phyloP scores from a whole-genome alignment of 1,140 invertebrate species.

The Matsumurasca onukii region DNA sequence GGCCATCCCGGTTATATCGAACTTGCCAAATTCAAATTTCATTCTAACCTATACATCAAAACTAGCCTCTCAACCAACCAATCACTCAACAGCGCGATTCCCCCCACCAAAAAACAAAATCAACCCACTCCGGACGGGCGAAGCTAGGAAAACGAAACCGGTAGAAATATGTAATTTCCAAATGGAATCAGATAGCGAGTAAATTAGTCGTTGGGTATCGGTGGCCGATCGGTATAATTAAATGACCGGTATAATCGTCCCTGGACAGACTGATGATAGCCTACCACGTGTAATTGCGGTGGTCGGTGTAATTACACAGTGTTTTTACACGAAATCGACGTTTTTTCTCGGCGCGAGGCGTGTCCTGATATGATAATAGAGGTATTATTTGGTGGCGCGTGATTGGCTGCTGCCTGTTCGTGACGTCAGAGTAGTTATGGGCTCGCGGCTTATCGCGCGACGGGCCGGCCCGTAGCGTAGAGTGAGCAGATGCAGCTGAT shows the following conservation, averaged over 20 bases:
- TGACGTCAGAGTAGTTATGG: neutral
- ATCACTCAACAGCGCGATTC: too few species aligned
- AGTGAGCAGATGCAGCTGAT: too few species aligned
- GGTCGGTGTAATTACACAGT: slow-evolving; percentile 8
- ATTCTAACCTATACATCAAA: too few species aligned
- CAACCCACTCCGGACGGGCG: too few species aligned
- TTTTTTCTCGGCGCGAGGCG: slow-evolving; percentile 11
- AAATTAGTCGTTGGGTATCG: slow-evolving; percentile 10
- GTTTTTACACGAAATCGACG: slow-evolving; percentile 18
- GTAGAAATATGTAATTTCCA: slow-evolving; percentile 12
- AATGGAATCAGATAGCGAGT: slow-evolving; percentile 16
- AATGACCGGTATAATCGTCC: neutral
- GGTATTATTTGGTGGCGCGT: slow-evolving; percentile 8
- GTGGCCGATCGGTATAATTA: too few species aligned
- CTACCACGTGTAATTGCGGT: neutral
- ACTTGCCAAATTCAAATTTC: too few species aligned
- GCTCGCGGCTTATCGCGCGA: too few species aligned
- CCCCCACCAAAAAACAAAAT: too few species aligned
- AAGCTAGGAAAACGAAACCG: too few species aligned
- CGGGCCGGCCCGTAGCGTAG: too few species aligned
- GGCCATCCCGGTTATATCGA: too few species aligned
- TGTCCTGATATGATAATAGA: slow-evolving; percentile 16
- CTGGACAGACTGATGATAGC: slow-evolving; percentile 11
- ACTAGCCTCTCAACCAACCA: too few species aligned
- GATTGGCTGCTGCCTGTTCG: slow-evolving; percentile 1